phyloP scores from a whole-genome alignment of 2,113 vertebrate species.

The Oreochromis aureus region DNA sequence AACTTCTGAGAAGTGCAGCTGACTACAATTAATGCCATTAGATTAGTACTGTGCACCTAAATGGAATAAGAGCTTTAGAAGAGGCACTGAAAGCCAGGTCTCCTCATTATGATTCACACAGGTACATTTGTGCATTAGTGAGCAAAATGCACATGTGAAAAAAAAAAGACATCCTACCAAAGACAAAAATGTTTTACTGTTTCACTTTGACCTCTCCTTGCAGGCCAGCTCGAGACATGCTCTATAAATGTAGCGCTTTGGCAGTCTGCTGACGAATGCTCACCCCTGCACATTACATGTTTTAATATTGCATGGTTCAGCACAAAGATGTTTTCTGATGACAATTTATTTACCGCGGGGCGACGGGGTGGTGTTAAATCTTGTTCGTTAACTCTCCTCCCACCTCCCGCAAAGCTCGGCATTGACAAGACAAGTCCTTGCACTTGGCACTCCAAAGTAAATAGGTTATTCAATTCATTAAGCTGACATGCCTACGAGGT shows the following conservation, averaged over 20 bases:
- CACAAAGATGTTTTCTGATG: slow-evolving; percentile 11
- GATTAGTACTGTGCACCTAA: slow-evolving; percentile 43
- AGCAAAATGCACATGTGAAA: background rate
- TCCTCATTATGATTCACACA: slow-evolving; percentile 51
- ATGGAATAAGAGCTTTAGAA: slow-evolving; percentile 43
- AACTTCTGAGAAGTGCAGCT: slow-evolving; percentile 53
- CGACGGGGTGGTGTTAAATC: slow-evolving; percentile 7
- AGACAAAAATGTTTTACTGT: background rate
- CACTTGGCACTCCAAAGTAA: slow-evolving; percentile 55
- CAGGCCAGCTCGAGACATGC: background rate
- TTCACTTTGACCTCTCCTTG: slow-evolving; percentile 27
- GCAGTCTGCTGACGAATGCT: background rate
- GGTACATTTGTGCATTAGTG: slow-evolving; percentile 35
- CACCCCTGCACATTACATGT: background rate
- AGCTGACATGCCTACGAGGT: slow-evolving; percentile 68
- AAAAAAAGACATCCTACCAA: background rate
- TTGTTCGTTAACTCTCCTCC: slow-evolving; percentile 16
- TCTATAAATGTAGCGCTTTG: background rate
- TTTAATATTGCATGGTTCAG: slow-evolving; percentile 25
- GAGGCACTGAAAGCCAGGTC: slow-evolving; percentile 46
- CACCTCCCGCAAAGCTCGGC: background rate
- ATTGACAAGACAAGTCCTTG: slow-evolving; percentile 40
- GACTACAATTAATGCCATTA: slow-evolving; percentile 61
- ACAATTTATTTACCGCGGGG: slow-evolving; percentile 33
- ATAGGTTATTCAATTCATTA: slow-evolving; percentile 70